Percentiles rank a stretch among this genome's conserved stretches.
Evolutionary conservation across 2,797 vertebrate species (phyloP).

Genomic region (Scleropages formosus): DNA sequence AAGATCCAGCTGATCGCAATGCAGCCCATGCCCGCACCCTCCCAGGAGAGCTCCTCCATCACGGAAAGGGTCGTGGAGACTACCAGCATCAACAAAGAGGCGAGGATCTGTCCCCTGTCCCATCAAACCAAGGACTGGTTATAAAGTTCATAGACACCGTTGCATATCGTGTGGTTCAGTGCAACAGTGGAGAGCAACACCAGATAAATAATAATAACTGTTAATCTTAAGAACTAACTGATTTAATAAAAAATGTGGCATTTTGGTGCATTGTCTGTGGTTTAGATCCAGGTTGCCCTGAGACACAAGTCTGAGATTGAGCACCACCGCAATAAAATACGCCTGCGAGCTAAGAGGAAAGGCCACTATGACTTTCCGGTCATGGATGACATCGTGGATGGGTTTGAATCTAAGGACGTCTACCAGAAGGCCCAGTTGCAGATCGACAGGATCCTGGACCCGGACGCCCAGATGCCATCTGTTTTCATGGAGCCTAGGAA

Average conservation of each 20-base stretch:
- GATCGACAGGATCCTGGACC: conserved; percentile 93
- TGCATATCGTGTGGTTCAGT: no score
- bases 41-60: conserved; percentile 72
- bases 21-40: conserved; percentile 85
- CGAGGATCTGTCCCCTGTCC: conserved; percentile 44
- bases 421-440: conserved; percentile 93
- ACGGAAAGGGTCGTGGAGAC: conserved; percentile 78
- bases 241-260: background rate
- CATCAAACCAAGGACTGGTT: no score
- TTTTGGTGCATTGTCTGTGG: conserved; percentile 1
- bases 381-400: conserved; percentile 87
- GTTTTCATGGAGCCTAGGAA: conserved; percentile 83
- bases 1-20: conserved; percentile 97
- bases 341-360: conserved; percentile 89
- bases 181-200: background rate
- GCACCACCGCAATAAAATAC: conserved; percentile 93
- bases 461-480: conserved; percentile 72
- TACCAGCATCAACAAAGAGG: conserved; percentile 89
- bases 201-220: background rate
- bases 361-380: conserved; percentile 95
- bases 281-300: conserved; percentile 89
- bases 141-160: no score
- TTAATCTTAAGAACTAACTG: no score
- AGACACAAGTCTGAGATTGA: conserved; percentile 97
- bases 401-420: conserved; percentile 83